These are phyloP conservation scores for Lucifuga dentata DNA, from an alignment of 2,113 vertebrate species.

Conservation along the genomic window DNA sequence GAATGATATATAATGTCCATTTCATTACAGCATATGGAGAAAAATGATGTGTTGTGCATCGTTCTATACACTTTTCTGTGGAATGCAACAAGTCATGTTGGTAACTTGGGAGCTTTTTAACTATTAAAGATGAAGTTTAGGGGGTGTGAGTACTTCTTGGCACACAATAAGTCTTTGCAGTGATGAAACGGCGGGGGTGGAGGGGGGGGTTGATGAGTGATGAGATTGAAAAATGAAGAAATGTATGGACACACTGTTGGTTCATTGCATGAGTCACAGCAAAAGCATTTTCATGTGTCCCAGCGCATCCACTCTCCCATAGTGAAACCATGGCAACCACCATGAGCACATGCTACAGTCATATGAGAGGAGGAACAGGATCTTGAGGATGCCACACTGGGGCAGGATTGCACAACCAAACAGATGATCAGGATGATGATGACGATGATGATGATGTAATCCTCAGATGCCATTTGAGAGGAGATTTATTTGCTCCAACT, in stretches of 20 bases:
- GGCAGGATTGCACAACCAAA: neutral
- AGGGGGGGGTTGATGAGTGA: no score
- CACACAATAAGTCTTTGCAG: no score
- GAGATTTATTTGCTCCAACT: neutral
- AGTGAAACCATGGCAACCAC: conserved; percentile 13
- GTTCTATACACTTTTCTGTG: no score
- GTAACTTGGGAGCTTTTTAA: no score
- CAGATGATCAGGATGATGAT: neutral
- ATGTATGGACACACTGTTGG: neutral
- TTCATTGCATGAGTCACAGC: neutral
- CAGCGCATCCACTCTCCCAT: neutral
- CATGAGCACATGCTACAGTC: conserved; percentile 7
- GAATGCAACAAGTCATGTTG: no score
- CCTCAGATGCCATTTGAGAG: neutral
- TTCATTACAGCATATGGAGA: no score
- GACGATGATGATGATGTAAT: conserved; percentile 44
- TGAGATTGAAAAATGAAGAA: no score
- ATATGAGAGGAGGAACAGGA: conserved; percentile 22
- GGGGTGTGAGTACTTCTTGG: no score
- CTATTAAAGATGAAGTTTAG: no score
- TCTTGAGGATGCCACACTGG: neutral
- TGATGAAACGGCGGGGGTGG: no score
- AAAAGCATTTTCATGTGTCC: neutral
- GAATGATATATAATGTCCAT: no score
- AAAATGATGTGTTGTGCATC: no score